phyloP scores from a whole-genome alignment of 30 jellyfish, hydroid and myxozoan species.

The Catostylus mosaicus region DNA sequence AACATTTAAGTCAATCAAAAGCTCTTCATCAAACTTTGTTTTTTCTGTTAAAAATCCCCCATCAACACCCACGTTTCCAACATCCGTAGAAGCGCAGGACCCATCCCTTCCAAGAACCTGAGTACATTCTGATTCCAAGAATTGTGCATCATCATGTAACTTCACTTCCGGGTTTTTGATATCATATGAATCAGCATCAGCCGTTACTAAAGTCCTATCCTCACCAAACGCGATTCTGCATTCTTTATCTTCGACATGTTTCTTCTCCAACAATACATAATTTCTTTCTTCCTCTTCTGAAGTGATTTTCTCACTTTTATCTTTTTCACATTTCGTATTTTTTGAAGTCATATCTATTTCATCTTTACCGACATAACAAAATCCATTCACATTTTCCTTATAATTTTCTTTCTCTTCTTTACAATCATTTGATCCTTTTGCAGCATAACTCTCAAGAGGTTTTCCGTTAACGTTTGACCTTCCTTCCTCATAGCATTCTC shows the following conservation, averaged over 20 bases:
- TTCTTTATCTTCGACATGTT: too few species aligned
- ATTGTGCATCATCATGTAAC: not conserved
- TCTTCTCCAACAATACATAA: too few species aligned
- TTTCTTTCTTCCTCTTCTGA: not conserved
- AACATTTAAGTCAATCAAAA: not conserved
- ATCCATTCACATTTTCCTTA: not conserved
- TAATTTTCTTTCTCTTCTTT: not conserved
- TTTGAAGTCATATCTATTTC: not conserved
- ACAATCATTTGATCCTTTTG: too few species aligned
- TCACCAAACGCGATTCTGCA: not conserved
- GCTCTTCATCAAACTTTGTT: not conserved
- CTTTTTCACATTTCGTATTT: not conserved
- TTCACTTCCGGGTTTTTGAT: not conserved
- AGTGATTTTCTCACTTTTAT: not conserved
- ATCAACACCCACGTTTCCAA: not conserved
- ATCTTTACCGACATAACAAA: not conserved
- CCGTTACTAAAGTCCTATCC: not conserved
- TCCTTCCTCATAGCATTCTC: not conserved
- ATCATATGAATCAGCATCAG: not conserved
- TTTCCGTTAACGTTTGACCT: too few species aligned
- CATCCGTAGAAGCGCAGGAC: too few species aligned
- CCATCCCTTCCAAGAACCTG: not conserved
- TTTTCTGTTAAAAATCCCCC: not conserved
- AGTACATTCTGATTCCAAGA: not conserved
- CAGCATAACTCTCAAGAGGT: too few species aligned